These are phyloP conservation scores for Bombus confusus DNA, from an alignment of 1,140 invertebrate genomes.

Conservation along the genomic window DNA sequence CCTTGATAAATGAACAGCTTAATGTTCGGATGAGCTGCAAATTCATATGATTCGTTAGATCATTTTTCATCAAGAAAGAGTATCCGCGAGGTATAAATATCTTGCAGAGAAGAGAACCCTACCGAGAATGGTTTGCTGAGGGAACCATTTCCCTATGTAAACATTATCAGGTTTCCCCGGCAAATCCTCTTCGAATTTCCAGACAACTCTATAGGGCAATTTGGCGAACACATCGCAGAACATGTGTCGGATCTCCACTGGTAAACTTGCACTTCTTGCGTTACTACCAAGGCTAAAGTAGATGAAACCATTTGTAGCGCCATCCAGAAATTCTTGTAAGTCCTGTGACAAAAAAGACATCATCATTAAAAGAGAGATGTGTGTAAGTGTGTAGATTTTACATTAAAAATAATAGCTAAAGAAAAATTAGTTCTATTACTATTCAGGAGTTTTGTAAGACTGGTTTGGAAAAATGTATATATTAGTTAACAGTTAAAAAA, in stretches of 20 bases:
- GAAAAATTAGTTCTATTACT: rapidly evolving
- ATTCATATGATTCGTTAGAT: neutral
- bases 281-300: slow-evolving; percentile 84
- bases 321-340: slow-evolving; percentile 78
- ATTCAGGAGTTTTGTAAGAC: rapidly evolving
- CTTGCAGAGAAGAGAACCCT: rapidly evolving
- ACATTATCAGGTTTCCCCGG: slow-evolving; percentile 70
- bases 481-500: no score
- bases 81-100: neutral
- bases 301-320: slow-evolving; percentile 82
- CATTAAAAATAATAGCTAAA: neutral
- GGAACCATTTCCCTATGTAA: slow-evolving; percentile 74
- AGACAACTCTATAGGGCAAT: slow-evolving; percentile 69
- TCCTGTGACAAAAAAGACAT: slow-evolving; percentile 69
- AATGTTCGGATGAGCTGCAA: slow-evolving; percentile 77
- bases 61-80: rapidly evolving
- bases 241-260: slow-evolving; percentile 44
- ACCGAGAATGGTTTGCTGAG: slow-evolving; percentile 63
- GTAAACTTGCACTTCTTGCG: slow-evolving; percentile 70
- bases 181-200: slow-evolving; percentile 66
- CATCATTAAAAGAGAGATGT: rapidly evolving
- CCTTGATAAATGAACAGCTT: slow-evolving; percentile 83
- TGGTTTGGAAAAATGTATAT: no score
- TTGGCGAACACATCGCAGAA: slow-evolving; percentile 82
- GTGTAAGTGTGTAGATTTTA: rapidly evolving